Evolutionary conservation across 30 jellyfish, hydroid and myxozoan species (phyloP).

Genomic region (Turritopsis rubra): DNA sequence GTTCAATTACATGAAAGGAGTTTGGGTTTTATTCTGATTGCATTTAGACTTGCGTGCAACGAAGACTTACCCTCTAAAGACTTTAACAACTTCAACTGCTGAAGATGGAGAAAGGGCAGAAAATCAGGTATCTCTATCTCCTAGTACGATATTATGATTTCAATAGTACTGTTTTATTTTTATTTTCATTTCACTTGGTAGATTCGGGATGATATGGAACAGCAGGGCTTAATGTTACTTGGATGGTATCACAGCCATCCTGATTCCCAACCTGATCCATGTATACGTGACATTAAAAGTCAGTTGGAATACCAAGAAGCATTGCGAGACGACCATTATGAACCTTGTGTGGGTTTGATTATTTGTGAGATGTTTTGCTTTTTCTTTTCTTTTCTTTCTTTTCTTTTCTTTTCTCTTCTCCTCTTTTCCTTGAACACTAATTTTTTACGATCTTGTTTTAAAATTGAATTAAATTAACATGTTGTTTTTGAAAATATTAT

Average conservation of each 20-base stretch:
- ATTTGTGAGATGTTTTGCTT: constrained; percentile 96
- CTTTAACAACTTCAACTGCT: not conserved
- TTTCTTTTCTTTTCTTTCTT: too few species aligned
- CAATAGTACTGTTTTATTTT: not conserved
- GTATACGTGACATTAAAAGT: constrained; percentile 68
- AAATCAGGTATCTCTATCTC: constrained; percentile 3
- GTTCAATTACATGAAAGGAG: not conserved
- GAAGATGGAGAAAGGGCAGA: constrained; percentile 25
- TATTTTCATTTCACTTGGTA: not conserved
- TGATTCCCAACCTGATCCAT: constrained; percentile 86
- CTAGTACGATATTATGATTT: not conserved
- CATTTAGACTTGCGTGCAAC: constrained; percentile 51
- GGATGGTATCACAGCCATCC: constrained; percentile 99
- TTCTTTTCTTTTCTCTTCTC: not conserved
- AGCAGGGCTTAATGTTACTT: constrained; percentile 49
- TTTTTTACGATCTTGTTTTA: too few species aligned
- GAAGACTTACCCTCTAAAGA: constrained; percentile 51
- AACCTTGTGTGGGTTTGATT: constrained; percentile 89
- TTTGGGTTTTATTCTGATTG: not conserved
- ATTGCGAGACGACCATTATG: constrained; percentile 70
- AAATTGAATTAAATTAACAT: too few species aligned
- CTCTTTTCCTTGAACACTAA: not conserved
- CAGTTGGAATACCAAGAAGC: constrained; percentile 60
- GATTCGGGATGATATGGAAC: constrained; percentile 66
- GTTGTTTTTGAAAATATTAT: too few species aligned